Percentiles rank a stretch among this genome's conserved stretches.
phyloP scores from a whole-genome alignment of 2,888 invertebrate species.

The Troides oblongomaculatus region DNA sequence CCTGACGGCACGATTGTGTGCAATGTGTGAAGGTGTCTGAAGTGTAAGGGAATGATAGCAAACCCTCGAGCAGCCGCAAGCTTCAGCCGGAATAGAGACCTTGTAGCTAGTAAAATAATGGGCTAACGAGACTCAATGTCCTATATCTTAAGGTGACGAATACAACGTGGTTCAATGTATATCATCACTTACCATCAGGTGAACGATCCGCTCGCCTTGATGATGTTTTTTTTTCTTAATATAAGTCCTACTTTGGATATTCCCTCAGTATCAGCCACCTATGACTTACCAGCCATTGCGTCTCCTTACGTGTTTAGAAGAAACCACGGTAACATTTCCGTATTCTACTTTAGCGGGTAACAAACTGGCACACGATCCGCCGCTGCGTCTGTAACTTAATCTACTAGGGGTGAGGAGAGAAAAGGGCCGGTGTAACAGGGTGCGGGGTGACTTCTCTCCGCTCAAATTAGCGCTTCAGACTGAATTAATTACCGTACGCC shows the following conservation, averaged over 20 bases:
- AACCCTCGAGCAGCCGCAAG: neutral
- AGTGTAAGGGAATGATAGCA: conserved; percentile 5
- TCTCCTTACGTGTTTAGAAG: too few relatives aligned
- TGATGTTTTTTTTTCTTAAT: too few relatives aligned
- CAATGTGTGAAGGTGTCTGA: conserved; percentile 19
- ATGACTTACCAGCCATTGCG: too few relatives aligned
- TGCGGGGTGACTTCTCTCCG: conserved; percentile 52
- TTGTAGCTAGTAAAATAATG: too few relatives aligned
- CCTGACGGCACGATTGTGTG: conserved; percentile 1
- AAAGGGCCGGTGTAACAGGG: too few relatives aligned
- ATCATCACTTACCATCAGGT: too few relatives aligned
- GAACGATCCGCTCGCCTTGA: too few relatives aligned
- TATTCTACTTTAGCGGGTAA: neutral
- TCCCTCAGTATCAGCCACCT: too few relatives aligned
- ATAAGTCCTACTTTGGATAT: too few relatives aligned
- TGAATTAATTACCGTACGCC: conserved; percentile 28
- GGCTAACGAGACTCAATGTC: too few relatives aligned
- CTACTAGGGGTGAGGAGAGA: neutral
- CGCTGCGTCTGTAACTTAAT: conserved; percentile 24
- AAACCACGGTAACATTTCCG: neutral
- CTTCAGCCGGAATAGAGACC: neutral
- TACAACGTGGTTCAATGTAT: too few relatives aligned
- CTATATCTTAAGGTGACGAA: too few relatives aligned
- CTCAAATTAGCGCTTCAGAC: conserved; percentile 68
- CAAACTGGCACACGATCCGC: neutral